Conservation (phyloP, 2,888 invertebrate genomes). For the Unio pictorum region DNA sequence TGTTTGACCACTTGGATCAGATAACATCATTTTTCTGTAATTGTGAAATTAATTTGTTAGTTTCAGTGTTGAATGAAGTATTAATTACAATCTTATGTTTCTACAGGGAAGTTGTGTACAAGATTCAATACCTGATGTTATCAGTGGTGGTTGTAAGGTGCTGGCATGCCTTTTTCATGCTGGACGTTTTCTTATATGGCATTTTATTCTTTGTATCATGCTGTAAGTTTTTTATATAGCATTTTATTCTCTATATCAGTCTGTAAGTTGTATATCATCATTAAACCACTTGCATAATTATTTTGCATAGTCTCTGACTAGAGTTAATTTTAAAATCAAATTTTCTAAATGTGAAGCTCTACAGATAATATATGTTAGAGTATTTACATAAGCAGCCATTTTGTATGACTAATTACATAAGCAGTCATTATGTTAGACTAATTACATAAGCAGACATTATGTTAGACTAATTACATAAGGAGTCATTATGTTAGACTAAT, state of each 20-base stretch:
- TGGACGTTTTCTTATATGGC: conserved; percentile 60
- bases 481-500: no score
- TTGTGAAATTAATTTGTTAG: no score
- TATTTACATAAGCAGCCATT: no score
- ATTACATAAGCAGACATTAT: no score
- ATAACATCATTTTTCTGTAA: no score
- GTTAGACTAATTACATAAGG: no score
- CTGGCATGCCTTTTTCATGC: conserved; percentile 95
- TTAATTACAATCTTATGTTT: not conserved
- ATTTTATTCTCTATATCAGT: conserved; percentile 1
- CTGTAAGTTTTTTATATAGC: not conserved
- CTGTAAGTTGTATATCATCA: no score
- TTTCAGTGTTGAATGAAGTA: no score
- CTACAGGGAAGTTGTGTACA: conserved; percentile 78
- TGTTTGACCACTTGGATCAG: no score
- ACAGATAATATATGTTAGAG: no score
- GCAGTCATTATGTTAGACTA: no score
- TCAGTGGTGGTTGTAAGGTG: conserved; percentile 90
- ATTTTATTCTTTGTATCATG: conserved; percentile 2
- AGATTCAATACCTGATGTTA: conserved; percentile 98
- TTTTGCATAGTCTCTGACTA: not conserved
- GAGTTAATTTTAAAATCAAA: not conserved
- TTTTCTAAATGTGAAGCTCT: not conserved
- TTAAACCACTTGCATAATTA: not conserved
- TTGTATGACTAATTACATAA: no score